Conservation (phyloP, 2,888 invertebrate genomes). For the Eupeodes latifasciatus region DNA sequence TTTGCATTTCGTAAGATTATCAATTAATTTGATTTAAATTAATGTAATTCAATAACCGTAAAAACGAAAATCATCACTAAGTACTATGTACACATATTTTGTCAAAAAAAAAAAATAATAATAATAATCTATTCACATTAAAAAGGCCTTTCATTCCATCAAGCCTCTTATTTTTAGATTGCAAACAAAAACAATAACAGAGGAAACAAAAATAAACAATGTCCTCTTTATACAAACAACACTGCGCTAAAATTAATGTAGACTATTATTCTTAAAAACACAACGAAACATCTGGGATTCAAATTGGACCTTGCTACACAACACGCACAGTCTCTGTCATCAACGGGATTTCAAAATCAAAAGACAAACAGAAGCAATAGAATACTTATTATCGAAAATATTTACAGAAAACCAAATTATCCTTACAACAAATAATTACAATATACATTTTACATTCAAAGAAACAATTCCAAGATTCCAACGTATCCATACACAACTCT, state of each 20-base stretch:
- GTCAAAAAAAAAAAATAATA: not conserved
- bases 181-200: not conserved
- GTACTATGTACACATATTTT: too few species aligned
- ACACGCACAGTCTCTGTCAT: constrained; percentile 42
- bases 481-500: constrained; percentile 12
- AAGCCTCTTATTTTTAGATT: not conserved
- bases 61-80: constrained; percentile 3
- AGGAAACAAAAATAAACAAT: not conserved
- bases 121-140: not conserved
- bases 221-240: constrained; percentile 3
- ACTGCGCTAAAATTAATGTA: constrained; percentile 12
- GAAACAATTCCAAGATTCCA: constrained; percentile 8
- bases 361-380: constrained; percentile 57
- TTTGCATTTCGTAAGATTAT: not conserved
- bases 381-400: constrained; percentile 57
- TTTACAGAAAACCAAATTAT: constrained; percentile 64
- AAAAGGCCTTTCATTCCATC: not conserved
- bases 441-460: constrained; percentile 60
- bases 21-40: not conserved
- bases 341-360: constrained; percentile 61
- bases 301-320: not conserved
- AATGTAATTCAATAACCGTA: not conserved
- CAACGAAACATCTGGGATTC: constrained; percentile 47
- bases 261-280: constrained; percentile 33
- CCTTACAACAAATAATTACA: constrained; percentile 64